Evolutionary conservation across 2,888 invertebrate species (phyloP), one percentile per base, ranked within the genome.

Genomic region (Campoletis raptor): DNA sequence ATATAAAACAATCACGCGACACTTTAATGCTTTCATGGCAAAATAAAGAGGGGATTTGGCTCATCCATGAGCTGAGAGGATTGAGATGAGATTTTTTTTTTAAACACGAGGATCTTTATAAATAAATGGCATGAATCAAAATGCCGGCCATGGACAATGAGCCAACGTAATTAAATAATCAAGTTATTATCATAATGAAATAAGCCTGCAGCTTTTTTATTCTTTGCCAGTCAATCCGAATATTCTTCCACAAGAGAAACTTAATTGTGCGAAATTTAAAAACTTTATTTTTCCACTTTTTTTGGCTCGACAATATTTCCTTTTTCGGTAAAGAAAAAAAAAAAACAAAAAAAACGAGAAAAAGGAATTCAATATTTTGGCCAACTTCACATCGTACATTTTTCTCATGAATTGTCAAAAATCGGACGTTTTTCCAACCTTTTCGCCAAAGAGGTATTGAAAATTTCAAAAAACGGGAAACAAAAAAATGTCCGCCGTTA

Each of bases 51-150:
- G 76, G 80, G 84, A 80, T 84, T 84, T 79, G 79, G 73, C 83
- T 80, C 54, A 80, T 48, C 73, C n/a, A 40, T 54, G 64, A 79
- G 74, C 42, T 24, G 80, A 76, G 74, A 61, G 40, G 76, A 76
- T 80, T 76, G n/a, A 37, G 73, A 52, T 76, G 69, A 80, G 24
- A 48, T 76, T 52, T 48, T 36, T 66, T 66, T 21, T 73, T 54
- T 70, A 69, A 67, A 69, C 84, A 76, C 74, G 84, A 84, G 80
- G 61, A 84, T 80, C 74, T 80, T 76, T 84, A 84, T 84, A 80
- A 84, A 84, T 84, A 84, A 74, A 73, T 69, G 24, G 45, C 45
- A 77, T 77, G 64, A 73, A 57, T 61, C 40, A 36, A 74, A 45
- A 21, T 48, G 80, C 52, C 48, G 80, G 42, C 78, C 74, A 61